Evolutionary conservation across 2,888 invertebrate genomes (phyloP).

Genomic region (Chrysopilus asiliformis): DNA sequence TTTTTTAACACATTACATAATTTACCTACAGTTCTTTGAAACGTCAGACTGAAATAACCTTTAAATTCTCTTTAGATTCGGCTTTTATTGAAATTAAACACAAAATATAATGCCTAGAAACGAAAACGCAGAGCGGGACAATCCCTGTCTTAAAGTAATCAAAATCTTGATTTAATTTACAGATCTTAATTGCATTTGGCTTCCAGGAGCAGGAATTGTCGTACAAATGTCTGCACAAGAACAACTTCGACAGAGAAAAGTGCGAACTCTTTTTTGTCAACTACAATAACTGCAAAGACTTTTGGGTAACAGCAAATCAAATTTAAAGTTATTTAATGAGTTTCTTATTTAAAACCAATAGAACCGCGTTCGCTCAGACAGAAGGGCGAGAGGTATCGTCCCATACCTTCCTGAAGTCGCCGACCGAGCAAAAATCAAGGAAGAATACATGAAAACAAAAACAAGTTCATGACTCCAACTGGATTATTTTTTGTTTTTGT

Average conservation of each 20-base stretch:
- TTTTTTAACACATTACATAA: too few relatives aligned
- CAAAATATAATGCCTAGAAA: slow-evolving; percentile 34
- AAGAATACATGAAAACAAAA: slow-evolving; percentile 40
- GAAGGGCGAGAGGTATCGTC: slow-evolving; percentile 46
- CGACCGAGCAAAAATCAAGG: slow-evolving; percentile 54
- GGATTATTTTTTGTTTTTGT: too few relatives aligned
- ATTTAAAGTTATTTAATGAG: not conserved
- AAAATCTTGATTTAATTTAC: slow-evolving; percentile 1
- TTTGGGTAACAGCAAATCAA: slow-evolving; percentile 60
- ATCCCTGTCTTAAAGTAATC: slow-evolving; percentile 31
- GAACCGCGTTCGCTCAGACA: slow-evolving; percentile 44
- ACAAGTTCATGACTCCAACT: slow-evolving; percentile 15
- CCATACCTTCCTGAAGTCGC: slow-evolving; percentile 56
- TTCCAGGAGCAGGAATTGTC: slow-evolving; percentile 59
- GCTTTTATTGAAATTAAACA: too few relatives aligned
- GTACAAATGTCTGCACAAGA: slow-evolving; percentile 54
- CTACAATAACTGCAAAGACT: slow-evolving; percentile 63
- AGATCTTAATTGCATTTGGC: not conserved
- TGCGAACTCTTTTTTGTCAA: slow-evolving; percentile 59
- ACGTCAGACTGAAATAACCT: too few relatives aligned
- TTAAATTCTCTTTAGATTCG: too few relatives aligned
- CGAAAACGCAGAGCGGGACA: slow-evolving; percentile 27
- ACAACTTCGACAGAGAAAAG: slow-evolving; percentile 49
- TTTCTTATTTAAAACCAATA: slow-evolving; percentile 22
- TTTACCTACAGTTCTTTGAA: too few relatives aligned